These are phyloP conservation scores for Protaetia brevitarsis DNA, from an alignment of 1,140 invertebrate species.

Conservation along the genomic window DNA sequence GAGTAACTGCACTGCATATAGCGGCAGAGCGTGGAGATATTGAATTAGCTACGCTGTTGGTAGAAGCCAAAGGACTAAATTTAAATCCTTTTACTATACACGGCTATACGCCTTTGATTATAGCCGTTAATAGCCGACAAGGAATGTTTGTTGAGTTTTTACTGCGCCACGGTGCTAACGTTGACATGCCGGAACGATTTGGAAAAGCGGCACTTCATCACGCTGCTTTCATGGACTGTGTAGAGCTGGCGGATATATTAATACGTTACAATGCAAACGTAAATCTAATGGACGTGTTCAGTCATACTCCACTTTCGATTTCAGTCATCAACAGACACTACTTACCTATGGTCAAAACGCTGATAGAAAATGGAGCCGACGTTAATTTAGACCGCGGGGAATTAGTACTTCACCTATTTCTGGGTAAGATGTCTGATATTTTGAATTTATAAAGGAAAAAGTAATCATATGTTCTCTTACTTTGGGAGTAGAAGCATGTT, in stretches of 20 bases:
- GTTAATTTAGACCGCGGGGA: background rate
- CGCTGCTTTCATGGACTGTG: background rate
- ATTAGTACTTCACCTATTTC: constrained; percentile 8
- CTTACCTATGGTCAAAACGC: constrained; percentile 21
- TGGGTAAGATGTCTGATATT: background rate
- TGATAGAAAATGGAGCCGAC: constrained; percentile 10
- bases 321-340: constrained; percentile 1
- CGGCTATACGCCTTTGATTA: background rate
- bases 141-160: background rate
- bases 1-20: constrained; percentile 21
- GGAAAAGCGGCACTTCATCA: constrained; percentile 8
- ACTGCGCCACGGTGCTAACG: background rate
- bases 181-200: constrained; percentile 18
- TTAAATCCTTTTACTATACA: background rate
- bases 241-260: background rate
- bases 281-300: constrained; percentile 4
- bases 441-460: too few relatives aligned
- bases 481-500: constrained; percentile 13
- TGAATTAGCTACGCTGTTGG: background rate
- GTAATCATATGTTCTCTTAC: too few relatives aligned
- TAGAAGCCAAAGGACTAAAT: background rate
- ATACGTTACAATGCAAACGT: background rate
- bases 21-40: constrained; percentile 20
- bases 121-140: background rate
- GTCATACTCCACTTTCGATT: constrained; percentile 19